Evolutionary conservation across 2,113 vertebrate genomes (phyloP).

Genomic region (Podocnemis expansa): DNA sequence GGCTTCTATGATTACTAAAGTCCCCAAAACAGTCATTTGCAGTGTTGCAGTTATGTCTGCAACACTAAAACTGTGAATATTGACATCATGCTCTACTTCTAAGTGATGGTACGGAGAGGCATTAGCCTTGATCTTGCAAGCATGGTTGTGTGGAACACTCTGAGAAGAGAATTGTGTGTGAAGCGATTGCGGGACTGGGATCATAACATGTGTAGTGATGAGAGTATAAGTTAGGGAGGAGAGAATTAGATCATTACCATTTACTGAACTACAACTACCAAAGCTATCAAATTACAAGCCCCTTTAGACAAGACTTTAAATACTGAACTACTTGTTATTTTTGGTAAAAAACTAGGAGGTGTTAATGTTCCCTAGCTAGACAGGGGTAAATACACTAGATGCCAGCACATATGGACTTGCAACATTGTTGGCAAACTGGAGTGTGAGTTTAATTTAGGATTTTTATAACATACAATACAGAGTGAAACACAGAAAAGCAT

Average conservation of each 20-base stretch:
- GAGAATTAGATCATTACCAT: not conserved
- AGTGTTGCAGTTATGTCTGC: not conserved
- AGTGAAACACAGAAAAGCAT: not conserved
- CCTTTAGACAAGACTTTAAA: not conserved
- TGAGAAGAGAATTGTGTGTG: not conserved
- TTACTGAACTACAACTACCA: not conserved
- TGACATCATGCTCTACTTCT: not conserved
- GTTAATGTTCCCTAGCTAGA: not conserved
- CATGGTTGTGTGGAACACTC: not conserved
- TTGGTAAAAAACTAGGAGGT: not conserved
- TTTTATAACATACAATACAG: slow-evolving; percentile 14
- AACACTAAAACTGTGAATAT: not conserved
- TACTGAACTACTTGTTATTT: slow-evolving; percentile 26
- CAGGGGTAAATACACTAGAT: slow-evolving; percentile 4
- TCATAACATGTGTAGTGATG: rapidly evolving
- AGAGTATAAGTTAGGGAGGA: not conserved
- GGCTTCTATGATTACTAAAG: too few species aligned
- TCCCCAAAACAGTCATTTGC: not conserved
- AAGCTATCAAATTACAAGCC: not conserved
- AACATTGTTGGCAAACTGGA: slow-evolving; percentile 17
- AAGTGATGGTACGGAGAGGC: not conserved
- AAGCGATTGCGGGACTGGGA: not conserved
- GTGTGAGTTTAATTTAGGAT: slow-evolving; percentile 22
- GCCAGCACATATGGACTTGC: slow-evolving; percentile 56
- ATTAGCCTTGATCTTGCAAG: not conserved